These are phyloP conservation scores for Parambassis ranga DNA, from an alignment of 2,797 vertebrate species.

Conservation along the genomic window DNA sequence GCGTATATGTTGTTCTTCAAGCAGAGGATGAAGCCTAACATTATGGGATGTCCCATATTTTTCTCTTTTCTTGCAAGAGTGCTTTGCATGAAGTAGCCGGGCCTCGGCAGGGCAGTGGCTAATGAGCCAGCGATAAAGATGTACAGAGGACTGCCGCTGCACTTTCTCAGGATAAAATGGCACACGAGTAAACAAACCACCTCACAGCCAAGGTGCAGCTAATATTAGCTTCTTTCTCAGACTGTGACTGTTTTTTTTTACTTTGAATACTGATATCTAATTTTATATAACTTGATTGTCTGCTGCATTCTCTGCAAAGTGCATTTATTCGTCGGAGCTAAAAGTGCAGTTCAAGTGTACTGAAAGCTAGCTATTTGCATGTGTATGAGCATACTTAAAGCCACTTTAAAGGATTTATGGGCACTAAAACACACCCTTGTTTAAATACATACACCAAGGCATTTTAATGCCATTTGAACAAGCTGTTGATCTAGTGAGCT, in stretches of 20 bases:
- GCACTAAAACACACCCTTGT: no score
- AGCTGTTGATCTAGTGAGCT: no score
- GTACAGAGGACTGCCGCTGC: slow-evolving; percentile 40
- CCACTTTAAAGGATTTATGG: no score
- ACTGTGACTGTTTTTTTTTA: slow-evolving; percentile 7
- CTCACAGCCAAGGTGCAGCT: slow-evolving; percentile 30
- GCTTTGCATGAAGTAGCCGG: slow-evolving; percentile 62
- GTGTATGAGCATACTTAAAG: not conserved
- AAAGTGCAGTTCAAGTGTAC: no score
- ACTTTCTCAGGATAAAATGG: slow-evolving; percentile 46
- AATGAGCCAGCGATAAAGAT: slow-evolving; percentile 71
- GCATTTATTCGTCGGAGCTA: no score
- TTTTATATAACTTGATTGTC: not conserved
- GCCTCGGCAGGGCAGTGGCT: slow-evolving; percentile 69
- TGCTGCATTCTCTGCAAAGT: slow-evolving; percentile 2
- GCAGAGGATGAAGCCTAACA: slow-evolving; percentile 52
- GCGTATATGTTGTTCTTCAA: slow-evolving; percentile 20
- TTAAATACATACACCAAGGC: no score
- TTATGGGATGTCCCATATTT: slow-evolving; percentile 56
- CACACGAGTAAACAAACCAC: slow-evolving; percentile 51
- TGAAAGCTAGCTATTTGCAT: no score
- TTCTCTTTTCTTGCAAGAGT: slow-evolving; percentile 53
- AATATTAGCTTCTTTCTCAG: not conserved
- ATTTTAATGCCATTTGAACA: no score
- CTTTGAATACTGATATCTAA: slow-evolving; percentile 8